A percentile compares a stretch with the other conserved stretches of the same genome.
These are phyloP conservation scores for Amphilophus citrinellus DNA, from an alignment of 2,113 vertebrate species.

Conservation along the genomic window DNA sequence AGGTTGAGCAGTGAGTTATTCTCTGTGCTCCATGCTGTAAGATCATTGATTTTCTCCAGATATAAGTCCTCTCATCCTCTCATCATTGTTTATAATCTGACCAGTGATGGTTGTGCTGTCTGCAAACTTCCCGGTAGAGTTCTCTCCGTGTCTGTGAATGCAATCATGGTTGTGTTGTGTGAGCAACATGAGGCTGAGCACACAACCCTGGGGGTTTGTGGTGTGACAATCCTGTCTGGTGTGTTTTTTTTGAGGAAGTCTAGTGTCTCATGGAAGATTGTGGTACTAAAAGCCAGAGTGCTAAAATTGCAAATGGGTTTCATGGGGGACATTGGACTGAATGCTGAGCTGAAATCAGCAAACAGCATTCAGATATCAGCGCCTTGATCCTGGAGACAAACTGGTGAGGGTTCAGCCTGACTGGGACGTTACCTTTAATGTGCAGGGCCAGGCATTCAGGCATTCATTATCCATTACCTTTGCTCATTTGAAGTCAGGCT, in stretches of 20 bases:
- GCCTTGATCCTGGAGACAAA: background rate
- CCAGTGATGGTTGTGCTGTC: background rate
- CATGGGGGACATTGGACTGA: too few species aligned
- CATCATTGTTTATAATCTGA: background rate
- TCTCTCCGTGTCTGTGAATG: background rate
- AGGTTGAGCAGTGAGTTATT: background rate
- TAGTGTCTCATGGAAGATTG: background rate
- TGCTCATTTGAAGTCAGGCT: accelerated
- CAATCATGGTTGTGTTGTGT: accelerated
- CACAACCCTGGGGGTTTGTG: background rate
- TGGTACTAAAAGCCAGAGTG: background rate
- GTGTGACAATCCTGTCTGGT: background rate
- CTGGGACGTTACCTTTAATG: background rate
- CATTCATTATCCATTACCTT: background rate
- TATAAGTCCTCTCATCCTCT: background rate
- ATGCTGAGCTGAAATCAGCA: background rate
- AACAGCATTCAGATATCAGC: background rate
- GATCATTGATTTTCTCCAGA: background rate
- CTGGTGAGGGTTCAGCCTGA: background rate
- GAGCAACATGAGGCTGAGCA: background rate
- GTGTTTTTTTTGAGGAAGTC: background rate
- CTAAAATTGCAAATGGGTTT: too few species aligned
- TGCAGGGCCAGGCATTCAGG: accelerated
- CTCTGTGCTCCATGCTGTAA: background rate
- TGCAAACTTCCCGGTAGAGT: background rate